Evolutionary conservation across 2,888 invertebrate genomes (phyloP), one percentile per base, ranked within the genome.

Genomic region (Aelia acuminata): DNA sequence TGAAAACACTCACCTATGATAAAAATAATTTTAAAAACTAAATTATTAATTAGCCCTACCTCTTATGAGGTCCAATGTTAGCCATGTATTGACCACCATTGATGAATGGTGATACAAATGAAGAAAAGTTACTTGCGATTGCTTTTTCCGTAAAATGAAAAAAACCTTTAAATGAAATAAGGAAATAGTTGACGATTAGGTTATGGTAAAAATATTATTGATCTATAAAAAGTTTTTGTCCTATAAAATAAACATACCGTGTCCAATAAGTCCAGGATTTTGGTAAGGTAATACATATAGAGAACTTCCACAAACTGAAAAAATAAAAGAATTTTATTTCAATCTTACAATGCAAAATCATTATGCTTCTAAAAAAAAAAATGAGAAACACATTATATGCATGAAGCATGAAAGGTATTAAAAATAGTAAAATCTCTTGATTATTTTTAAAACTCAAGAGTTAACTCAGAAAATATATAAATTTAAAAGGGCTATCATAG

Each of bases 61-160:
- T 84, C 91, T 91, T 13, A 91, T 90, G 88, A 91, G 98, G 92
- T 97, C 97, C 20, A 97, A 96, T n/a, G 96, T 96, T 75, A 97
- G 97, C 98, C 98, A 98, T 88, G 97, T 98, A 11, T 97, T 97
- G 92, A 97, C 94, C 7, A 98, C 98, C 98, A 98, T 98, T 90
- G 97, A 95, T 85, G 97, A 97, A 92, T 98, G 98, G 92, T 98
- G 98, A 91, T 98, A 97, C 87, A 98, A 97, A 92, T 98, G 98
- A 57, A 98, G 94, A 35, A 96, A 96, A 84, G 97, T 96, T 89
- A 98, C 96, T 92, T 98, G 98, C 92, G 96, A 95, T 92, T 96
- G 96, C 92, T 98, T 98, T 94, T 98, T 98, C 88, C 98, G 94
- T 93, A 98, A 93, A 90, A 98, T 96, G 93, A 98, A 98, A 94